Evolutionary conservation across 2,888 invertebrate species (phyloP).

Genomic region (Machimus atricapillus): DNA sequence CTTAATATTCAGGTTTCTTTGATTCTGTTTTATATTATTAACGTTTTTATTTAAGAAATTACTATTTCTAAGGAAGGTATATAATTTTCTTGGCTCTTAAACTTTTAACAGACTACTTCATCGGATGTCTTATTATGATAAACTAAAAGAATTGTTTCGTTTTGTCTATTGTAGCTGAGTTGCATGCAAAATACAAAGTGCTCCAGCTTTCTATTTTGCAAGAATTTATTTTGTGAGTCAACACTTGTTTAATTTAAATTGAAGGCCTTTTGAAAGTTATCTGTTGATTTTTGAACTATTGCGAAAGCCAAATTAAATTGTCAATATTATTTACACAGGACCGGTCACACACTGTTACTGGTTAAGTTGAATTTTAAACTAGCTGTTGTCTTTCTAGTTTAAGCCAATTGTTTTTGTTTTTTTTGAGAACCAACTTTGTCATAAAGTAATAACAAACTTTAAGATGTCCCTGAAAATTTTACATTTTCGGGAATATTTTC

Average conservation of each 20-base stretch:
- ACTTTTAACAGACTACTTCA: not conserved
- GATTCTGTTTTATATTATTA: no score
- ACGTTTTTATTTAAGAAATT: no score
- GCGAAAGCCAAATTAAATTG: not conserved
- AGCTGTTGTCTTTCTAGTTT: not conserved
- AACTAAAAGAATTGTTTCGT: no score
- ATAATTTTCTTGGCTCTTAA: not conserved
- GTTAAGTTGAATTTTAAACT: not conserved
- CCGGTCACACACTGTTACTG: not conserved
- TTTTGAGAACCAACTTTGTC: no score
- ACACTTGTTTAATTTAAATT: not conserved
- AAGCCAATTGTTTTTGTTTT: not conserved
- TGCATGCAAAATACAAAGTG: no score
- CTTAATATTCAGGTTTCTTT: no score
- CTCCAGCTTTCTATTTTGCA: not conserved
- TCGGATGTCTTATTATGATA: no score
- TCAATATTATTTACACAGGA: not conserved
- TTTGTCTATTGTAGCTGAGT: no score
- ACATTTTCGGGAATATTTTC: no score
- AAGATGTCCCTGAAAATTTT: no score
- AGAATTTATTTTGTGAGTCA: not conserved
- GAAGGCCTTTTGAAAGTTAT: not conserved
- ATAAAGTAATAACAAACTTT: no score
- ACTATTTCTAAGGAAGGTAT: not conserved
- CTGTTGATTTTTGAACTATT: not conserved